Conservation (phyloP, 2,113 vertebrate genomes). For the Pelusios castaneus region DNA sequence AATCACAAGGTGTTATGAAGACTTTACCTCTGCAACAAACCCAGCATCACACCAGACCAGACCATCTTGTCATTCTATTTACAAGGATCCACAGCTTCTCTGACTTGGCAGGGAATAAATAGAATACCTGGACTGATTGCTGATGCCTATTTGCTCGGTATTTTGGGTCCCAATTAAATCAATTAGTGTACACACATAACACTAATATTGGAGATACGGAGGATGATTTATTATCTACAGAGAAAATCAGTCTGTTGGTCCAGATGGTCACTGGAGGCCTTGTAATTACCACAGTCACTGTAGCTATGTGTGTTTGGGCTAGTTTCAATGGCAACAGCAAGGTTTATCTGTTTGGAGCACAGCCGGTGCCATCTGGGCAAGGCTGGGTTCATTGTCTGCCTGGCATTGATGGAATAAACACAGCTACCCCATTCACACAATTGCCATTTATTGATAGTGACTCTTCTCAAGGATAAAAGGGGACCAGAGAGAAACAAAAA, state of each 20-base stretch:
- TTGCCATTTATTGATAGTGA: background rate
- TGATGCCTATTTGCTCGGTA: background rate
- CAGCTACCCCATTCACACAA: background rate
- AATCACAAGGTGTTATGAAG: accelerated
- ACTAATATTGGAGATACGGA: slow-evolving; percentile 43
- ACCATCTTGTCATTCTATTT: accelerated
- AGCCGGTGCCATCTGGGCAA: slow-evolving; percentile 19
- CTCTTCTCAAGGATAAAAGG: background rate
- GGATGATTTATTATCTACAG: slow-evolving; percentile 33
- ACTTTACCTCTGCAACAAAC: background rate
- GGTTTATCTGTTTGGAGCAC: slow-evolving; percentile 7
- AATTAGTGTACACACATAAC: slow-evolving; percentile 39
- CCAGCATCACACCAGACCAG: background rate
- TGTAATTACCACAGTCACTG: slow-evolving; percentile 33
- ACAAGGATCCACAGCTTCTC: background rate
- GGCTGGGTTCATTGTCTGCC: slow-evolving; percentile 18
- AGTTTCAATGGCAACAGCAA: slow-evolving; percentile 45
- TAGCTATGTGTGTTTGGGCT: background rate
- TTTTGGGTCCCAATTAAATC: slow-evolving; percentile 39
- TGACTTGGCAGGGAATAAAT: background rate
- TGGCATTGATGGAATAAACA: slow-evolving; percentile 20
- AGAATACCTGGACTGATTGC: background rate
- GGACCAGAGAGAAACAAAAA: background rate
- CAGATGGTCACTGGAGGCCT: slow-evolving; percentile 66
- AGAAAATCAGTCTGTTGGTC: slow-evolving; percentile 40